Conservation (phyloP, 1,140 invertebrate genomes). For the Diprion similis region DNA sequence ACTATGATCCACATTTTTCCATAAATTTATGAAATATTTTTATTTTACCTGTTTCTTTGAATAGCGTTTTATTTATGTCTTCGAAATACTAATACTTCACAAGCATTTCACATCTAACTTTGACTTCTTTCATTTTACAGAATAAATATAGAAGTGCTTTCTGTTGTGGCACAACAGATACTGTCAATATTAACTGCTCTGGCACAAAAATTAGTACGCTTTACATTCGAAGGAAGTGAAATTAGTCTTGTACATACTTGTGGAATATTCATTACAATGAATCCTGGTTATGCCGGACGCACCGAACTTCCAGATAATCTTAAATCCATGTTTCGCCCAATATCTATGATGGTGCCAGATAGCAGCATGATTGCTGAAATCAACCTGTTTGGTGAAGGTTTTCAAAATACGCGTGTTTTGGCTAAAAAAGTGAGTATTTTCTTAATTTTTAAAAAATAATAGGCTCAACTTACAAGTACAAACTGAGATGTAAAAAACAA, state of each 20-base stretch:
- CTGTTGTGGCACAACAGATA: conserved; percentile 86
- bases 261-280: conserved; percentile 93
- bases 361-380: conserved; percentile 90
- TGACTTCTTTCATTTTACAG: conserved; percentile 47
- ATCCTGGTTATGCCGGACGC: conserved; percentile 87
- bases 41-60: no score
- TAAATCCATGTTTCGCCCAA: conserved; percentile 92
- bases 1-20: no score
- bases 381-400: conserved; percentile 86
- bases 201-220: conserved; percentile 68
- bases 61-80: no score
- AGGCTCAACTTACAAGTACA: neutral
- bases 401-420: conserved; percentile 77
- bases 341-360: conserved; percentile 94
- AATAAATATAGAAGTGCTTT: conserved; percentile 89
- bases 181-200: conserved; percentile 76
- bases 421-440: conserved; percentile 73
- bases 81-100: no score
- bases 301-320: conserved; percentile 91
- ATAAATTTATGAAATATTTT: no score
- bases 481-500: neutral
- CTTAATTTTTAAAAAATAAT: neutral
- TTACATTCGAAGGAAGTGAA: conserved; percentile 82
- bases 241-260: conserved; percentile 78
- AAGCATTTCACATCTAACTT: no score